Evolutionary conservation across 1,140 invertebrate genomes (phyloP), one percentile per base, ranked within the genome.

Genomic region (Lutraria rhynchaena): DNA sequence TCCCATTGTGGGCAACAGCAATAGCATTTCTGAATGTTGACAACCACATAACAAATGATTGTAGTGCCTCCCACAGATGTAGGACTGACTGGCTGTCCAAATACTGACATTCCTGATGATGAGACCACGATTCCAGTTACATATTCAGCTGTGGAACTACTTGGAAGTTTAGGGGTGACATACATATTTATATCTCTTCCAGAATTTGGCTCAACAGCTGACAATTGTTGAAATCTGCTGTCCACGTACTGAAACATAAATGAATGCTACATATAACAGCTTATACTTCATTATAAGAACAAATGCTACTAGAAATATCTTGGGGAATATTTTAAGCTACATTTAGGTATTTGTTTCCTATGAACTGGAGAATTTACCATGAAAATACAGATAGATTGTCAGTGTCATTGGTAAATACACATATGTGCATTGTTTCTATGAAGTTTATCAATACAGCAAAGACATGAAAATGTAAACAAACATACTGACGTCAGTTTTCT

Each of bases 1-100:
- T 35, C 4, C 60, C 60, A 63, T 63, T 63, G 37, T 63, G 33
- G 33, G 60, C 60, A 4, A 35, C 22, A 63, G 37, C 31, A n/a
- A 63, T 33, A 7, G 19, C 31, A 63, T 63, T 33, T 3, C 1
- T 1, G 31, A 63, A 63, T 17, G 9, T 63, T 63, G 17, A 2
- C 17, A 63, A 33, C 60, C 60, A 63, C 1, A 1, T 7, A 37
- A n/a, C 15, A 33, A 63, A 63, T n/a, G 9, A 13, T 5, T 63
- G 1, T 5, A 63, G 13, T 17, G 60, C 60, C 1, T 37, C 9
- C 1, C 24, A 63, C 7, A 9, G 1, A 1, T 4, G n/a, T 19
- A 1, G 37, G 17, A 13, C 2, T 1, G 27, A 55, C 53, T 22
- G 4, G 53, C 5, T 5, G n/a, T 22, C 53, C 53, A 55, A 9